A percentile compares a stretch with the other conserved stretches of the same genome.
Conservation (phyloP, 2,797 vertebrate species). For the Toxotes lorentzi region DNA sequence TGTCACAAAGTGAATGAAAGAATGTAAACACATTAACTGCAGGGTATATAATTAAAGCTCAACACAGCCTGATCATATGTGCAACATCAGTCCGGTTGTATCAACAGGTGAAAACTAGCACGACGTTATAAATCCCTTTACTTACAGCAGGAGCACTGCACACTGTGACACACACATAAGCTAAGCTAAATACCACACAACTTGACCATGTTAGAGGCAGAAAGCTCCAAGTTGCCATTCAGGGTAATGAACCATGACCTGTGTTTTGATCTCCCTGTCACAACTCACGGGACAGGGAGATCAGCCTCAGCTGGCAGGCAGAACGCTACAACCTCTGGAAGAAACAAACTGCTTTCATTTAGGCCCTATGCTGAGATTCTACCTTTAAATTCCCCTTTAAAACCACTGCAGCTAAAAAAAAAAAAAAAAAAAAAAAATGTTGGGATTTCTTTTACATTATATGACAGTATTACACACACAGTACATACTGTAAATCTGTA, state of each 20-base stretch:
- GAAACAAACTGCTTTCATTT: not conserved
- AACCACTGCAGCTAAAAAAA: not conserved
- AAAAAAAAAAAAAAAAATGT: no score
- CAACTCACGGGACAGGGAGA: conserved; percentile 35
- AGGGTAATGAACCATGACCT: conserved; percentile 49
- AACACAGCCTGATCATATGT: not conserved
- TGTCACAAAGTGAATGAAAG: conserved; percentile 4
- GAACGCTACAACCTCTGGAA: conserved; percentile 23
- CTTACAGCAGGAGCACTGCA: not conserved
- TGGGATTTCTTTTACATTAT: not conserved
- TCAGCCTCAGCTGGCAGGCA: conserved; percentile 35
- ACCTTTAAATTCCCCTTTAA: not conserved
- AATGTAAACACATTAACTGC: not conserved
- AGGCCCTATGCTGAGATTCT: not conserved
- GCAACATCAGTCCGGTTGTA: conserved; percentile 5
- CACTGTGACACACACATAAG: not conserved
- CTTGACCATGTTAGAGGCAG: not conserved
- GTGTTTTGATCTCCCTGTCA: conserved; percentile 62
- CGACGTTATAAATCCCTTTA: not conserved
- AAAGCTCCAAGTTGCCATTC: conserved; percentile 33
- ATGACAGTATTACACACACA: not conserved
- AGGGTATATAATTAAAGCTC: not conserved
- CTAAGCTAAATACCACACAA: conserved; percentile 8
- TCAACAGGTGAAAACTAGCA: conserved; percentile 15
- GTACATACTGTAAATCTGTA: not conserved